Evolutionary conservation across 2,888 invertebrate genomes (phyloP).

Genomic region (Scaptodrosophila latifasciaeformis): DNA sequence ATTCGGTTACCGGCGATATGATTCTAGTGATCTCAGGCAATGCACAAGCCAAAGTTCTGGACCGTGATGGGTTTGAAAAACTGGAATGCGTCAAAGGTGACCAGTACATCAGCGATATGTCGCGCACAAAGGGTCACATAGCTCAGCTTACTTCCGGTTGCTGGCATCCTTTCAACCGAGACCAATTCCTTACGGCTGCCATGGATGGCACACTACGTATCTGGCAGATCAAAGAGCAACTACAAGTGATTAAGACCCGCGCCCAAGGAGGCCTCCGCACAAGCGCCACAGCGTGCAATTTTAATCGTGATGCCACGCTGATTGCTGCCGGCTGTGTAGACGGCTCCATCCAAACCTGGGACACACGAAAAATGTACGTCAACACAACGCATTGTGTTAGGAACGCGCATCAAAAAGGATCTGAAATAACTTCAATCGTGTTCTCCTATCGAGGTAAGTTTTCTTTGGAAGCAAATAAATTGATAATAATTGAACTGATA

Average conservation of each 20-base stretch:
- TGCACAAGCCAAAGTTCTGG: constrained; percentile 94
- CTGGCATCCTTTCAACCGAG: constrained; percentile 93
- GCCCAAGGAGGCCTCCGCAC: constrained; percentile 91
- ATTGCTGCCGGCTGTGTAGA: constrained; percentile 95
- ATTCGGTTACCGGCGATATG: constrained; percentile 95
- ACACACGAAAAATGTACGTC: constrained; percentile 92
- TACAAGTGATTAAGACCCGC: constrained; percentile 89
- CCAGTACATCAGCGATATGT: constrained; percentile 96
- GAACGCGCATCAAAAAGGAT: constrained; percentile 86
- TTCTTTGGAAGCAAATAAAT: neutral
- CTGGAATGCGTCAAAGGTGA: constrained; percentile 96
- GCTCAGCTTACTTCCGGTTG: constrained; percentile 91
- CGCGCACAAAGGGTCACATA: constrained; percentile 94
- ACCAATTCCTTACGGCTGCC: constrained; percentile 96
- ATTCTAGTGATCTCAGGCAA: constrained; percentile 94
- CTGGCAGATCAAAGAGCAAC: constrained; percentile 91
- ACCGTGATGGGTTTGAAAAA: constrained; percentile 94
- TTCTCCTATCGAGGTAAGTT: constrained; percentile 88
- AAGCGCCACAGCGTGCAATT: constrained; percentile 88
- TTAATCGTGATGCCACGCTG: constrained; percentile 88
- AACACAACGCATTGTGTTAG: constrained; percentile 87
- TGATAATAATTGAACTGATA: neutral
- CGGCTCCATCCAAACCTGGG: constrained; percentile 94
- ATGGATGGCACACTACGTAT: constrained; percentile 94
- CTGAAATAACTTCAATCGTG: constrained; percentile 87